These are phyloP conservation scores for Nibea coibor DNA, from an alignment of 2,113 vertebrate species.

Conservation along the genomic window DNA sequence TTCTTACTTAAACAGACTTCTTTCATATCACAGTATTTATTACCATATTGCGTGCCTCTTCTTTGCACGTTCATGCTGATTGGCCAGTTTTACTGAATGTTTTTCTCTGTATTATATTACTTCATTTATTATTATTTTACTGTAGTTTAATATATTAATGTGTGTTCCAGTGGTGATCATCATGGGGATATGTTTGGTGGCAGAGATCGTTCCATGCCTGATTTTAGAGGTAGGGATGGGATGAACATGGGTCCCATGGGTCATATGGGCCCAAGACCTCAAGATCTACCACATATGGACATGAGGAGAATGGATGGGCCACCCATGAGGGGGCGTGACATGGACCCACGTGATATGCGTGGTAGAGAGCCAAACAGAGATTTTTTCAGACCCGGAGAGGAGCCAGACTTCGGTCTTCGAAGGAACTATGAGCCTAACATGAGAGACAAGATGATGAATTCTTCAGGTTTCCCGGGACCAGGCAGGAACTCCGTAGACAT, in stretches of 20 bases:
- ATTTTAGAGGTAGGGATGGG: conserved; percentile 87
- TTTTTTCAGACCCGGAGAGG: conserved; percentile 86
- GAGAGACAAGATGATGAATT: conserved; percentile 88
- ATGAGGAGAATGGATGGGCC: conserved; percentile 90
- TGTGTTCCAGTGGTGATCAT: conserved; percentile 81
- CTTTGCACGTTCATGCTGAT: neutral
- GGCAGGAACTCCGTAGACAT: conserved; percentile 75
- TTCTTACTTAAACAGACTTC: neutral
- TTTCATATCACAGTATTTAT: neutral
- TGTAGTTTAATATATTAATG: conserved; percentile 30
- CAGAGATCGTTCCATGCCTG: conserved; percentile 80
- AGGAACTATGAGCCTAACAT: conserved; percentile 86
- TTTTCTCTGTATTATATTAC: neutral
- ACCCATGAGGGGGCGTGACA: conserved; percentile 86
- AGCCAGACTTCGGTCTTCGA: conserved; percentile 87
- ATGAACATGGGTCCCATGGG: conserved; percentile 85
- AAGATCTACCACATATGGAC: conserved; percentile 87
- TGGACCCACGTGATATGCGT: conserved; percentile 89
- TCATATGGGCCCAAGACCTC: conserved; percentile 88
- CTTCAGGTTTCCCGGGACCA: conserved; percentile 87
- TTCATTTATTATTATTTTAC: too few species aligned
- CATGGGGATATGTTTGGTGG: conserved; percentile 83
- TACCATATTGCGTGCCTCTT: neutral
- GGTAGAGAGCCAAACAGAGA: conserved; percentile 88
- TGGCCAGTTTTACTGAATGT: neutral